Evolutionary conservation across 2,113 vertebrate species (phyloP).

Genomic region (Phycodurus eques): DNA sequence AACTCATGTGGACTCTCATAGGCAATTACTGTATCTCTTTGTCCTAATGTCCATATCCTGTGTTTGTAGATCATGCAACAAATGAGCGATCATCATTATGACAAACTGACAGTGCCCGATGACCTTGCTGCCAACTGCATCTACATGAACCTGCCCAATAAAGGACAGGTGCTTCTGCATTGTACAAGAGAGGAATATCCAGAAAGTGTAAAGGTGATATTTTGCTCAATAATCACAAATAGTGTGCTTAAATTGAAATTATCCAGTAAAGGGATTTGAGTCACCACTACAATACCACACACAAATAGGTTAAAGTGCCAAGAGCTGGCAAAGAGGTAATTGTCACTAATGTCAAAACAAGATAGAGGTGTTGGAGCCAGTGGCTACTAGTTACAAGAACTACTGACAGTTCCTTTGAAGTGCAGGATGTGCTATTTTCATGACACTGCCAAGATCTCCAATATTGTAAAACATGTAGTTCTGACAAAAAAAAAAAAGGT

Average conservation of each 20-base stretch:
- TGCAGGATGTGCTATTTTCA: too few species aligned
- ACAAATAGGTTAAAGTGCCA: background rate
- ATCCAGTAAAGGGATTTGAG: background rate
- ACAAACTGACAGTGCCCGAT: conserved; percentile 92
- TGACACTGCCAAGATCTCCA: too few species aligned
- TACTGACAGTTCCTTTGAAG: too few species aligned
- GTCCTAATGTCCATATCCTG: background rate
- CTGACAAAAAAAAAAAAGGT: too few species aligned
- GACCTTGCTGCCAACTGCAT: conserved; percentile 90
- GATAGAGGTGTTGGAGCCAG: too few species aligned
- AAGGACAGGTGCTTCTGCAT: conserved; percentile 91
- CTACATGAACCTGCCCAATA: conserved; percentile 88
- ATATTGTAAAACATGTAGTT: too few species aligned
- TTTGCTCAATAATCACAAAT: background rate
- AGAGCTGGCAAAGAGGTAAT: too few species aligned
- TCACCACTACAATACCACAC: background rate
- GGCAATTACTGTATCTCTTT: background rate
- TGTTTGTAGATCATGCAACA: conserved; percentile 90
- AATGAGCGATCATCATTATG: conserved; percentile 95
- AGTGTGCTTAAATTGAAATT: background rate
- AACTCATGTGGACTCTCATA: conserved; percentile 1
- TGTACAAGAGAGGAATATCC: conserved; percentile 84
- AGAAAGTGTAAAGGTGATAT: conserved; percentile 85
- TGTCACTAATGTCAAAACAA: background rate
- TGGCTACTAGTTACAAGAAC: too few species aligned